These are phyloP conservation scores for Salvelinus sp. DNA, from an alignment of 2,113 vertebrate genomes.

Conservation along the genomic window DNA sequence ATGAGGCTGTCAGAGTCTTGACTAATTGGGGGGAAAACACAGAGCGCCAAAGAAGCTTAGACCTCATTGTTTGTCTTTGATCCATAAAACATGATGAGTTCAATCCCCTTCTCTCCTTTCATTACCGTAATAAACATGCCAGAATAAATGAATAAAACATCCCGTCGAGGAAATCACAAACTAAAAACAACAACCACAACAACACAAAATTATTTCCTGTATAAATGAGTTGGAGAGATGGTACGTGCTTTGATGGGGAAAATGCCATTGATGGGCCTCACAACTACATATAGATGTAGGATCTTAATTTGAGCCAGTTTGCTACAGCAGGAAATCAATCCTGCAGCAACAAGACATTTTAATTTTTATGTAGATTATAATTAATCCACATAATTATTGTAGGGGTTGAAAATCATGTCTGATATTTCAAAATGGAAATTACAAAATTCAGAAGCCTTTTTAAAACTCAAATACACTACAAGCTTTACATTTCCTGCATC, in stretches of 20 bases:
- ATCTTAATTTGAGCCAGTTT: too few species aligned
- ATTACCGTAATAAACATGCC: constrained; percentile 49
- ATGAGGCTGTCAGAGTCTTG: constrained; percentile 16
- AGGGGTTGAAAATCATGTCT: too few species aligned
- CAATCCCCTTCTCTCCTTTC: constrained; percentile 38
- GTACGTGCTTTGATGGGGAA: not conserved
- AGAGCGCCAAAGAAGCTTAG: constrained; percentile 23
- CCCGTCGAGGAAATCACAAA: constrained; percentile 19
- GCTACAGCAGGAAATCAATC: too few species aligned
- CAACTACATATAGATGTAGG: too few species aligned
- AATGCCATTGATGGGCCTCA: too few species aligned
- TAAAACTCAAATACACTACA: too few species aligned
- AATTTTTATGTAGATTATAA: too few species aligned
- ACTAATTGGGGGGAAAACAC: constrained; percentile 46
- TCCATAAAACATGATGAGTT: constrained; percentile 57
- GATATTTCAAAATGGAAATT: too few species aligned
- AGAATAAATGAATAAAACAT: constrained; percentile 50
- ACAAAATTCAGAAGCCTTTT: too few species aligned
- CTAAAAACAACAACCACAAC: constrained; percentile 24
- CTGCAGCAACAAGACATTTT: too few species aligned
- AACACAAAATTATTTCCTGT: constrained; percentile 23
- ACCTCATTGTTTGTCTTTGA: constrained; percentile 54
- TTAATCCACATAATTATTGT: too few species aligned
- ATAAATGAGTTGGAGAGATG: not conserved
- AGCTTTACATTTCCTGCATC: too few species aligned